Evolutionary conservation across 2,888 invertebrate species (phyloP), one percentile per base, ranked within the genome.

Genomic region (Microctonus brassicae): DNA sequence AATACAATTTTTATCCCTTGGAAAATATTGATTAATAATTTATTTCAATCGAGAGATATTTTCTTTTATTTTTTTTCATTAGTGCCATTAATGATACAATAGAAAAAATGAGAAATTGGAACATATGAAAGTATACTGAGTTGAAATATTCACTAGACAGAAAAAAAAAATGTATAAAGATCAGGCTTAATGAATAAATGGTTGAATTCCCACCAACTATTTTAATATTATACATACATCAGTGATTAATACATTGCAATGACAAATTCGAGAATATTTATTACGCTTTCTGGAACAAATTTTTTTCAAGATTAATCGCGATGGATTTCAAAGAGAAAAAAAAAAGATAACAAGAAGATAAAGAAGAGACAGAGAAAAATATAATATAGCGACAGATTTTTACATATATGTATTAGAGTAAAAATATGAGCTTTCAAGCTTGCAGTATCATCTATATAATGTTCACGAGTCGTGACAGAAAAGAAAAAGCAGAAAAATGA

Each of bases 131-230:
- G 17, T n/a, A n/a, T 47, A 17, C 7, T 47, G 7, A 47, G 17
- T 47, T 20, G 47, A n/a, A 47, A 47, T 47, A n/a, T 47, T n/a
- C 47, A 47, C 39, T 39, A n/a, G 47, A 47, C 47, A 47, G 47
- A 1, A 36, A 36, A 47, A 47, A 17, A 17, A n/a, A 47, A 47
- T 17, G 7, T 47, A 47, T 47, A 36, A 0, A 6, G 4, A 4
- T 17, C 4, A 17, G 17, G 47, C 17, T 7, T 17, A 47, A 47
- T 5, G 7, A 17, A n/a, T 47, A n/a, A n/a, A 36, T 36, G 10
- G 10, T 36, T 17, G 17, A 47, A 47, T 47, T 17, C 17, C 7
- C 17, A 17, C 9, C 47, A 17, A 17, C n/a, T n/a, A n/a, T 20
- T 7, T n/a, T 47, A n/a, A 47, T 47, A 47, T 47, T 47, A 17